Percentiles rank a stretch among this genome's conserved stretches.
Conservation (phyloP, 1,140 invertebrate genomes). For the Drosophila rufa region DNA sequence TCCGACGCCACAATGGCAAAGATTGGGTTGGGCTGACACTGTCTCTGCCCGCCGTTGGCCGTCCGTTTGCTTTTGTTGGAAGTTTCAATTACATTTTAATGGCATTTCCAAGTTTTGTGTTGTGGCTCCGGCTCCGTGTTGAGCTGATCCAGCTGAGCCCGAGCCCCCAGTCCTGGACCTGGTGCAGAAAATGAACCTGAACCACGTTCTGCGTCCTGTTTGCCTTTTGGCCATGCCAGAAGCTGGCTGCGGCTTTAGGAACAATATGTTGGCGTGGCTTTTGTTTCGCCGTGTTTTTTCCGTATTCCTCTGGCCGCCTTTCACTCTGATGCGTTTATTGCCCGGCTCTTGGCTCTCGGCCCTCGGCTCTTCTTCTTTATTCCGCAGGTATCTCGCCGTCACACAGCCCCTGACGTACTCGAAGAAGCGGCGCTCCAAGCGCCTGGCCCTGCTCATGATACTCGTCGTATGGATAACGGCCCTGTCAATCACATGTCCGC, state of each 20-base stretch:
- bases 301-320: constrained; percentile 4
- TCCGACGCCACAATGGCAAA: constrained; percentile 31
- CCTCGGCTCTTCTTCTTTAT: constrained; percentile 27
- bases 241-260: constrained; percentile 68
- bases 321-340: constrained; percentile 49
- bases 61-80: constrained; percentile 64
- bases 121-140: constrained; percentile 43
- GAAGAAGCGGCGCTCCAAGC: constrained; percentile 90
- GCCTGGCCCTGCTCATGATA: constrained; percentile 92
- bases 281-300: constrained; percentile 64
- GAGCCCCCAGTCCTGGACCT: not conserved
- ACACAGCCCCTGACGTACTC: constrained; percentile 93
- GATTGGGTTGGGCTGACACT: constrained; percentile 43
- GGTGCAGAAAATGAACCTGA: constrained; percentile 12
- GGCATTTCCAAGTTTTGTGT: constrained; percentile 78
- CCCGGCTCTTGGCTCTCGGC: constrained; percentile 11
- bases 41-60: constrained; percentile 8
- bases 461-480: constrained; percentile 93
- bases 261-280: constrained; percentile 72
- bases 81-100: constrained; percentile 85
- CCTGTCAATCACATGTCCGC: constrained; percentile 93
- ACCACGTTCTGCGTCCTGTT: constrained; percentile 36
- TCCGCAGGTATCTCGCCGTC: constrained; percentile 91
- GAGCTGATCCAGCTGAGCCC: constrained; percentile 40
- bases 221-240: constrained; percentile 32